A percentile compares a stretch with the other conserved stretches of the same genome.
phyloP scores from a whole-genome alignment of 2,113 vertebrate species.

The Ramphastos sulfuratus region DNA sequence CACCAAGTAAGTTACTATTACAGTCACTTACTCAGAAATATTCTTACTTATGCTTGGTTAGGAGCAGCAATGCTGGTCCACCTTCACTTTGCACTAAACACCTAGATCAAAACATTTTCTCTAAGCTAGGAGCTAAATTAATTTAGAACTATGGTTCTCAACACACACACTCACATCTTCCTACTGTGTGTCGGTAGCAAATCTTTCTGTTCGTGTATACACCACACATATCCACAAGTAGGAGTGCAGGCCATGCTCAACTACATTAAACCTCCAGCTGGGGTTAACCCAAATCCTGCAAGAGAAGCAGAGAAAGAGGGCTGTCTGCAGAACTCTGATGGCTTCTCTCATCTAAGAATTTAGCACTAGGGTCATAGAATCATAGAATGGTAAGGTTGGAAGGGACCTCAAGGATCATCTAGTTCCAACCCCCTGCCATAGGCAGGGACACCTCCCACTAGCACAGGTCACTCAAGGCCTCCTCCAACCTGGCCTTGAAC shows the following conservation, averaged over 20 bases:
- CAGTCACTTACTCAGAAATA: background rate
- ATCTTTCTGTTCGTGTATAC: background rate
- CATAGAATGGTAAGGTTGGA: background rate
- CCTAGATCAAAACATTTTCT: background rate
- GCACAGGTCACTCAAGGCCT: no score
- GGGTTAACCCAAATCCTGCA: background rate
- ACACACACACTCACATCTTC: background rate
- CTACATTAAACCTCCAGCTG: background rate
- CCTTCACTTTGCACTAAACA: background rate
- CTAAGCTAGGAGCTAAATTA: background rate
- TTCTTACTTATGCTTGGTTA: background rate
- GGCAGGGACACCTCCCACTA: no score
- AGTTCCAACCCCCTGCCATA: no score
- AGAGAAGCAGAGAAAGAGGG: background rate
- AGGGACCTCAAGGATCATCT: no score
- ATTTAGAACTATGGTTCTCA: background rate
- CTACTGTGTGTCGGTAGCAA: background rate
- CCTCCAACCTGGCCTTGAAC: no score
- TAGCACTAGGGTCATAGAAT: background rate
- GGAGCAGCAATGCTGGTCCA: background rate
- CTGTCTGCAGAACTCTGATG: background rate
- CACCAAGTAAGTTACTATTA: constrained; percentile 8
- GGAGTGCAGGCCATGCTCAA: background rate
- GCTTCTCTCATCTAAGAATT: background rate
- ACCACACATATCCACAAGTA: background rate